These are phyloP conservation scores for Piscicola geometra DNA, from an alignment of 2,888 invertebrate genomes.

Conservation along the genomic window DNA sequence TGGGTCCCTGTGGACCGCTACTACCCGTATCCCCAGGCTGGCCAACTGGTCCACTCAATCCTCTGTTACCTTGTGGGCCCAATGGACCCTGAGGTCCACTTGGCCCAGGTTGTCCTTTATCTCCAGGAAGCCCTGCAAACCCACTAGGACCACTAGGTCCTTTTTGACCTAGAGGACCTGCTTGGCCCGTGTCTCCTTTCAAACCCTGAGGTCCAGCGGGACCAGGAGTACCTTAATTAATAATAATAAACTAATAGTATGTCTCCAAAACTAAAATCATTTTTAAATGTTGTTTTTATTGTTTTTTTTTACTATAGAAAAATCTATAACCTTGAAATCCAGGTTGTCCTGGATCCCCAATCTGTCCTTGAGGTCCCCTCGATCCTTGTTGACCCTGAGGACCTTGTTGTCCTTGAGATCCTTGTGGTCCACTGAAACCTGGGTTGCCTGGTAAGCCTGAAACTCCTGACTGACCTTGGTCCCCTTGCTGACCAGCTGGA, in stretches of 20 bases:
- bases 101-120: slow-evolving; percentile 3
- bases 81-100: slow-evolving; percentile 18
- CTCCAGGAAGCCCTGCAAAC: slow-evolving; percentile 34
- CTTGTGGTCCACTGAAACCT: neutral
- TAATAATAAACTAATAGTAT: neutral
- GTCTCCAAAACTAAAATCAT: too few species aligned
- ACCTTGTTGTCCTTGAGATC: slow-evolving; percentile 30
- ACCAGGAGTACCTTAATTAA: slow-evolving; percentile 41
- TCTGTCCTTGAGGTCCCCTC: slow-evolving; percentile 16
- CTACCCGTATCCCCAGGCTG: slow-evolving; percentile 20
- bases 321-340: slow-evolving; percentile 1
- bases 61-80: slow-evolving; percentile 5
- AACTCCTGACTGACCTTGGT: slow-evolving; percentile 37
- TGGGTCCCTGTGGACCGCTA: slow-evolving; percentile 30
- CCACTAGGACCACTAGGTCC: slow-evolving; percentile 23
- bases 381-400: slow-evolving; percentile 32
- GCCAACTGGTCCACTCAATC: slow-evolving; percentile 12
- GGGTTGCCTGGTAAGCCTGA: slow-evolving; percentile 42
- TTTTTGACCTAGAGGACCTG: slow-evolving; percentile 7
- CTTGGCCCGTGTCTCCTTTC: neutral
- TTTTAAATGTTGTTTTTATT: neutral
- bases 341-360: slow-evolving; percentile 10
- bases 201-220: slow-evolving; percentile 35
- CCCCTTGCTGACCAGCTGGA: slow-evolving; percentile 18
- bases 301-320: too few species aligned